Base-by-base conservation (phyloP, 2,113 vertebrate species). In the Xiphias gladius region DNA sequence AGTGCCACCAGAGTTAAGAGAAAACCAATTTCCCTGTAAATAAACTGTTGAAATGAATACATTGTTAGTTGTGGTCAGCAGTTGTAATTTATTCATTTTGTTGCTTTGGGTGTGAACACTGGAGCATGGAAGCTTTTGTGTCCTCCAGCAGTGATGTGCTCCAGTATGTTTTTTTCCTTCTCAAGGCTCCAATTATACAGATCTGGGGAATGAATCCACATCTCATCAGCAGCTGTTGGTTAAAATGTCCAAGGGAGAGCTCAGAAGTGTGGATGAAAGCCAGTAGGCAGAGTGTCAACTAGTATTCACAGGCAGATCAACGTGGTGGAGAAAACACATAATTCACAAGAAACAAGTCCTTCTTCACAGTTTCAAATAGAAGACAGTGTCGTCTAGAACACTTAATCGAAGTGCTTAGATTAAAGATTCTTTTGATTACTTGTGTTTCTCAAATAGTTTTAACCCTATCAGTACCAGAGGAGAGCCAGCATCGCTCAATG, bases 221-320 rank as follows among this genome's bases (percentile, higher is more conserved):
- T 89, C 69, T 75, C 66, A 73, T 82, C 83, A 76, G 73, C 76
- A 85, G 79, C 57, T 83, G 82, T 68, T 90, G 58, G 76, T 79
- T 79, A 79, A 83, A 84, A 87, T 71, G 64, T 88, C 84, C 82
- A 82, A 76, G 58, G 79, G 79, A 89, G 88, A 79, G 28, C 73
- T 90, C 52, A 81, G 84, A 88, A 59, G 55, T 62, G 62, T 83
- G 73, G 81, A 79, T 70, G 62, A 71, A 76, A 87, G 70, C 80
- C 76, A 85, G 58, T 20, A 66, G 77, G 74, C 76, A 86, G 24
- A 50, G 39, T 26, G 43, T 73, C 75, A 65, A 67, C 54, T 10
- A 30, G 54, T 24, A 61, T 76, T 79, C 66, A 61, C 71, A 71
- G 41, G 58, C 30, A 69, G 54, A 70, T 74, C 72, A 39, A 41